Evolutionary conservation across 2,888 invertebrate species (phyloP), one percentile per base, ranked within the genome.

Genomic region (Nudaria mundana): DNA sequence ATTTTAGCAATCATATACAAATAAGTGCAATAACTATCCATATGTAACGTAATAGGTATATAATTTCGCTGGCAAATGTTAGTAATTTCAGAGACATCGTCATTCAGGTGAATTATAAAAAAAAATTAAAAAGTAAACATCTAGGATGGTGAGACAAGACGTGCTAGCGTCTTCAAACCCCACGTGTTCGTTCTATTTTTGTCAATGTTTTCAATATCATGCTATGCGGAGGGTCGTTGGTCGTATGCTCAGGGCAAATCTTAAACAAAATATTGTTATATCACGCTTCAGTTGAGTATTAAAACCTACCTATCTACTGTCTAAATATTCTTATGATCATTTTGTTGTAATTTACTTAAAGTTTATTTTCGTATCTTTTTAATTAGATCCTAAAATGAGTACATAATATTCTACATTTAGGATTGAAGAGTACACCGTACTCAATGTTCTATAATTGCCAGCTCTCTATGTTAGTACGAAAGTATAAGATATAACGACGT

Each of bases 161-260:
- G 41, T 37, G 41, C 40, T 43, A 42, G 47, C 37, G 15, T 35
- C 20, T 26, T 11, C 44, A 48, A 51, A 60, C 66, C 76, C 69
- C 76, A 76, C 75, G 69, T 66, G 66, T 63, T 16, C 22, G 0
- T 8, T 33, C 63, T 74, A 76, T 74, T 74, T 69, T 44, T 39
- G 62, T 46, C 39, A 7, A 10, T 26, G 46, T 52, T 49, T 55
- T 22, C 55, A 44, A 56, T 43, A 56, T 39, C 14, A 34, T 48
- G 35, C 32, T 13, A 37, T 40, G 58, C 47, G 54, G 56, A 44
- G 59, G 58, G 59, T 53, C 45, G 45, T 46, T 30, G 44, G 39
- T 30, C 25, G 34, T n/a, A 38, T 38, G n/a, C n/a, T n/a, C n/a
- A n/a, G n/a, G 22, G 24, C 37, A 52, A 41, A 42, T 23, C 12